Conservation (phyloP, 2,113 vertebrate species). For the Ellobius talpinus region DNA sequence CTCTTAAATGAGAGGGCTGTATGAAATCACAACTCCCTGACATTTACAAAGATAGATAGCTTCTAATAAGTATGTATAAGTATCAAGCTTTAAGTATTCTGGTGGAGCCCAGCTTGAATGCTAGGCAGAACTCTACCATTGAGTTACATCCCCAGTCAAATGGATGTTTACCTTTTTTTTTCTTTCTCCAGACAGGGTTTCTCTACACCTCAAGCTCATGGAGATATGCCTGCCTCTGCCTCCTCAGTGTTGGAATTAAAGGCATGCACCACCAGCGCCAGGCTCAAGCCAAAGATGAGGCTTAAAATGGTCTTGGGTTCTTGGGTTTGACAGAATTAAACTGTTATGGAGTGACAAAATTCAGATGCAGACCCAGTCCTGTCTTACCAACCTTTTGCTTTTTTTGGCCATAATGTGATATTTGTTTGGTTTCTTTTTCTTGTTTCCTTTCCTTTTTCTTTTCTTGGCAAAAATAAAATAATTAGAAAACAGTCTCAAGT, state of each 20-base stretch:
- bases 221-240: too few relatives aligned
- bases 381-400: neutral
- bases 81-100: neutral
- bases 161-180: too few relatives aligned
- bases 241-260: too few relatives aligned
- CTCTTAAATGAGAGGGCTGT: neutral
- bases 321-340: neutral
- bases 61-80: neutral
- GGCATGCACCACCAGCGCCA: too few relatives aligned
- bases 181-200: too few relatives aligned
- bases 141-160: neutral
- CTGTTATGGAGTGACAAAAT: neutral
- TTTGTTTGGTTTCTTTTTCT: neutral
- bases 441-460: neutral
- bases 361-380: neutral
- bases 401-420: neutral
- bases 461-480: neutral
- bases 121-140: neutral
- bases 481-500: neutral
- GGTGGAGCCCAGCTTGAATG: neutral
- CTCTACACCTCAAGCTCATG: too few relatives aligned
- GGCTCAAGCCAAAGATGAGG: conserved; percentile 3
- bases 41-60: neutral
- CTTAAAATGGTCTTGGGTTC: neutral
- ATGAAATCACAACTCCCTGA: neutral